Evolutionary conservation across 2,797 vertebrate species (phyloP).

Genomic region (Acropternis orthonyx): DNA sequence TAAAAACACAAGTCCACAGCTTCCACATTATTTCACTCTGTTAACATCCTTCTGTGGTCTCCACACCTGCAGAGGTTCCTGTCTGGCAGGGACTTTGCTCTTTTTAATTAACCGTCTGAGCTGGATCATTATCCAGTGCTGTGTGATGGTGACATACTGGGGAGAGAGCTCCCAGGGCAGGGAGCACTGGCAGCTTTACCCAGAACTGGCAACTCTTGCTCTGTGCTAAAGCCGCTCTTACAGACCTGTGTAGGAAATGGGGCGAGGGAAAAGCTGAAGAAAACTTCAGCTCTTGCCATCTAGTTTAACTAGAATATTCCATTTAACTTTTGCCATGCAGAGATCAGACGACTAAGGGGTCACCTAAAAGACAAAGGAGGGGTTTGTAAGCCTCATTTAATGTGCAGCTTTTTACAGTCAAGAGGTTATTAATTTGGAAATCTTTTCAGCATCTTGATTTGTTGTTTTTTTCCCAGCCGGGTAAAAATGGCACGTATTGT

Average conservation of each 20-base stretch:
- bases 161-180: background rate
- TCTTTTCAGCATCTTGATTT: background rate
- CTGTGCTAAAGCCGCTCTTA: background rate
- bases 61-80: background rate
- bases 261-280: background rate
- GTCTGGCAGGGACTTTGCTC: background rate
- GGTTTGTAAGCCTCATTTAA: background rate
- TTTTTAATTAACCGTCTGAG: background rate
- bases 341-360: background rate
- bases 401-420: background rate
- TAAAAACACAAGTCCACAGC: background rate
- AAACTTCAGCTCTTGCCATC: background rate
- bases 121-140: rapidly evolving
- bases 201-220: background rate
- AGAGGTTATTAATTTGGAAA: background rate
- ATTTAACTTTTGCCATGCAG: background rate
- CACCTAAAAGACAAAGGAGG: background rate
- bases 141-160: background rate
- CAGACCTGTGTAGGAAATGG: rapidly evolving
- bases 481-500: background rate
- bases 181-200: background rate
- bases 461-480: too few relatives aligned
- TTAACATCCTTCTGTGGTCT: background rate
- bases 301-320: background rate
- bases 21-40: background rate